Percentiles rank a stretch among this genome's conserved stretches.
phyloP scores from a whole-genome alignment of 2,888 invertebrate genomes.

The Pogonocherus hispidulus region DNA sequence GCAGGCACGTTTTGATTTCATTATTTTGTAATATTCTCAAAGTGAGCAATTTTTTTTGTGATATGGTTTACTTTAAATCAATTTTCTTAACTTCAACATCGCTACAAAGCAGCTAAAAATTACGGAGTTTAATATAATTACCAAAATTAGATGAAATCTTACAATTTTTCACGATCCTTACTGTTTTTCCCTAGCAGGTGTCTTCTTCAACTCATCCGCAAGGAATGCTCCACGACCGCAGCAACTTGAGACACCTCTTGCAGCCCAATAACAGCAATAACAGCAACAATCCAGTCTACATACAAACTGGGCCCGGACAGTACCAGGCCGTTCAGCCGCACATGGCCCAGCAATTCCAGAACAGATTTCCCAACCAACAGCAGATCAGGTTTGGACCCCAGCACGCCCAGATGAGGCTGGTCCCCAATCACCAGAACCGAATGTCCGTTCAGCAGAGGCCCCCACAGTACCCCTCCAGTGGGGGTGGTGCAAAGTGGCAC shows the following conservation, averaged over 20 bases:
- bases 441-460: conserved; percentile 48
- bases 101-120: too few relatives aligned
- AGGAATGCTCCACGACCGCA: conserved; percentile 66
- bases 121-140: too few relatives aligned
- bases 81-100: too few relatives aligned
- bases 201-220: conserved; percentile 76
- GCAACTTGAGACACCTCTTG: conserved; percentile 66
- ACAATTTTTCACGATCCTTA: neutral
- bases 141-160: too few relatives aligned
- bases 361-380: conserved; percentile 56
- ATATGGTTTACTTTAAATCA: too few relatives aligned
- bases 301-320: conserved; percentile 67
- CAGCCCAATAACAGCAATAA: conserved; percentile 58
- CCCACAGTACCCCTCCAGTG: conserved; percentile 39
- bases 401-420: conserved; percentile 35
- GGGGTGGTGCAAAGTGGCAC: conserved; percentile 76
- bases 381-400: conserved; percentile 43
- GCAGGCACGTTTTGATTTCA: conserved; percentile 44
- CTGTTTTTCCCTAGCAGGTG: conserved; percentile 62
- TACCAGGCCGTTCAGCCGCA: conserved; percentile 67
- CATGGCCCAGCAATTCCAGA: conserved; percentile 65
- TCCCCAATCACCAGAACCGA: conserved; percentile 29
- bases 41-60: too few relatives aligned
- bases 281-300: conserved; percentile 62
- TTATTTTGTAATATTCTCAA: too few relatives aligned